Percentiles rank a stretch among this genome's conserved stretches.
phyloP scores from a whole-genome alignment of 2,113 vertebrate species.

The Pavo muticus region DNA sequence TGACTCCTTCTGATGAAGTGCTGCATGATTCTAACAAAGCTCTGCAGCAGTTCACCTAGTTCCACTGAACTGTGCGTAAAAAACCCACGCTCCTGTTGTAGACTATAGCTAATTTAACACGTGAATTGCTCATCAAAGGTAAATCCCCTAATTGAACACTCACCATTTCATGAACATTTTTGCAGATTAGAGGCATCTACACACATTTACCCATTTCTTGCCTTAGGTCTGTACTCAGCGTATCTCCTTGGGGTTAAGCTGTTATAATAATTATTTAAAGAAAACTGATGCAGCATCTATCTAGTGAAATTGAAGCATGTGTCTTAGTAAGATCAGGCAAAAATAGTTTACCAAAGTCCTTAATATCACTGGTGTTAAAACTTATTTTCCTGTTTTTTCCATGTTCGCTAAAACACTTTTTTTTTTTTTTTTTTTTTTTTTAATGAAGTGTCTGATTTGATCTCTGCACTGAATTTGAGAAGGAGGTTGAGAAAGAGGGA shows the following conservation, averaged over 20 bases:
- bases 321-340: neutral
- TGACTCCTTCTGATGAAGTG: neutral
- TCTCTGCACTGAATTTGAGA: neutral
- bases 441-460: neutral
- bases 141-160: neutral
- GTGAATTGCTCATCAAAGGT: conserved; percentile 2
- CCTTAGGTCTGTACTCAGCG: neutral
- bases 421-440: neutral
- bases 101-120: neutral
- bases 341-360: neutral
- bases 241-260: neutral
- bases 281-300: neutral
- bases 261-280: neutral
- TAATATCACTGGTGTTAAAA: neutral
- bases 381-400: neutral
- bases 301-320: neutral
- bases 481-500: neutral
- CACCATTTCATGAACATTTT: neutral
- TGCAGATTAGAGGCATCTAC: neutral
- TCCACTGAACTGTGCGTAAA: conserved; percentile 20
- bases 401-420: neutral
- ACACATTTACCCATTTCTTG: neutral
- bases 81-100: neutral
- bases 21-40: neutral
- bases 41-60: neutral